Conservation (phyloP, 1,140 invertebrate species). For the Drosophila sproati region DNA sequence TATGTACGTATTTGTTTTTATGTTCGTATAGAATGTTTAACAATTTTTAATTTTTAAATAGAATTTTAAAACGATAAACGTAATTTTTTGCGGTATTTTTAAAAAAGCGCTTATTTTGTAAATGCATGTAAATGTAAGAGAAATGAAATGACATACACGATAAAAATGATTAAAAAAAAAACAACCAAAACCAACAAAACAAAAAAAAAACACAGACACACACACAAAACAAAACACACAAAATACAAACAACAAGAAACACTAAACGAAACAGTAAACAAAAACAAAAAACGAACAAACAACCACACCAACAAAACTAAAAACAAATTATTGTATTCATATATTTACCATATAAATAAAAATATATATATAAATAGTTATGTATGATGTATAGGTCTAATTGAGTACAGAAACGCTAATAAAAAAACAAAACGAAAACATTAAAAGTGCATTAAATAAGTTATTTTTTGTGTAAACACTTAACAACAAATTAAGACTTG, state of each 20-base stretch:
- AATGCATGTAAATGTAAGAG: conserved; percentile 84
- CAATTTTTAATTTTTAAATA: conserved; percentile 74
- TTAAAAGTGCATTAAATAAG: conserved; percentile 70
- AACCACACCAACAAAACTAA: conserved; percentile 50
- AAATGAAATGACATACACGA: conserved; percentile 50
- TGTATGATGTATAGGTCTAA: conserved; percentile 79
- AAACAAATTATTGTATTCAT: conserved; percentile 79
- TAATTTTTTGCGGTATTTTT: conserved; percentile 84
- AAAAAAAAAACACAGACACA: conserved; percentile 27
- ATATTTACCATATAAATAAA: conserved; percentile 82
- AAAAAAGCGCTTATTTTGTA: conserved; percentile 84
- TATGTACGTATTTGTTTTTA: conserved; percentile 68
- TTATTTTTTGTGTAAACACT: neutral
- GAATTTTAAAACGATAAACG: conserved; percentile 83
- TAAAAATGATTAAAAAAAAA: conserved; percentile 12
- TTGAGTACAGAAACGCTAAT: conserved; percentile 77
- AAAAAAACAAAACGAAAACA: conserved; percentile 66
- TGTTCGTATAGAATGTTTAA: conserved; percentile 74
- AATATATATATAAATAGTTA: conserved; percentile 73
- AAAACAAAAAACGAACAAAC: conserved; percentile 52
- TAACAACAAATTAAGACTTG: too few relatives aligned
- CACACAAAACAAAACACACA: conserved; percentile 31
- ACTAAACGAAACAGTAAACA: conserved; percentile 17
- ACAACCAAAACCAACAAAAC: conserved; percentile 4
- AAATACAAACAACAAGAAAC: conserved; percentile 25